Evolutionary conservation across 1,140 invertebrate genomes (phyloP).

Genomic region (Danaus plexippus): DNA sequence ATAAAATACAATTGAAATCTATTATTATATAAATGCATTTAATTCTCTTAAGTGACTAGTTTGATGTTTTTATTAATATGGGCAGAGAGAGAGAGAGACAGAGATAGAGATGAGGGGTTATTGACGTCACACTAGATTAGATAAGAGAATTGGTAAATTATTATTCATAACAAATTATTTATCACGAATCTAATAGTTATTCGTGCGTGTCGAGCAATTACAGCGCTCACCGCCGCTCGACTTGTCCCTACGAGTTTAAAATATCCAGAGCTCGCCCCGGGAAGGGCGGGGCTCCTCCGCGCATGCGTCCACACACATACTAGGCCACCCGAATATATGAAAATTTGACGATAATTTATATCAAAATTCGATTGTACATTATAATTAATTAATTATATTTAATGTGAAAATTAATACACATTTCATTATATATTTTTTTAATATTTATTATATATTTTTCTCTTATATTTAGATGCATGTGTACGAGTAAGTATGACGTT

Average conservation of each 20-base stretch:
- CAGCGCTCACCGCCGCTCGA: conserved; percentile 22
- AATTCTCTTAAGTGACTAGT: too few species aligned
- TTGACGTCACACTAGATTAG: too few species aligned
- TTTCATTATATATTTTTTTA: not conserved
- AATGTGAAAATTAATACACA: not conserved
- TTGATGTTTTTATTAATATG: too few species aligned
- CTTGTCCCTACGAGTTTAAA: conserved; percentile 29
- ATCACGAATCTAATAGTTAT: conserved; percentile 3
- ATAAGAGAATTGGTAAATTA: too few species aligned
- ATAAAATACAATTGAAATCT: too few species aligned
- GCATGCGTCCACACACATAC: conserved; percentile 43
- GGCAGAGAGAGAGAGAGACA: too few species aligned
- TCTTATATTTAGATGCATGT: too few species aligned
- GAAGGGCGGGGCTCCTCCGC: conserved; percentile 52
- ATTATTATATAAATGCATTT: too few species aligned
- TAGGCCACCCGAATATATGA: conserved; percentile 29
- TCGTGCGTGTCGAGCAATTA: conserved; percentile 20
- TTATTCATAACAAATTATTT: too few species aligned
- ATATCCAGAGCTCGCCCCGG: conserved; percentile 40
- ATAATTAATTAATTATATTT: not conserved
- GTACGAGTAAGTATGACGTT: too few species aligned
- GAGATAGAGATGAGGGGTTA: too few species aligned
- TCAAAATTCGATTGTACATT: conserved; percentile 1
- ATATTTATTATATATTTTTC: too few species aligned
- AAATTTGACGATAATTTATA: conserved; percentile 6